Base-by-base conservation (phyloP, 2,797 vertebrate species). In the Rhinogobio ventralis region DNA sequence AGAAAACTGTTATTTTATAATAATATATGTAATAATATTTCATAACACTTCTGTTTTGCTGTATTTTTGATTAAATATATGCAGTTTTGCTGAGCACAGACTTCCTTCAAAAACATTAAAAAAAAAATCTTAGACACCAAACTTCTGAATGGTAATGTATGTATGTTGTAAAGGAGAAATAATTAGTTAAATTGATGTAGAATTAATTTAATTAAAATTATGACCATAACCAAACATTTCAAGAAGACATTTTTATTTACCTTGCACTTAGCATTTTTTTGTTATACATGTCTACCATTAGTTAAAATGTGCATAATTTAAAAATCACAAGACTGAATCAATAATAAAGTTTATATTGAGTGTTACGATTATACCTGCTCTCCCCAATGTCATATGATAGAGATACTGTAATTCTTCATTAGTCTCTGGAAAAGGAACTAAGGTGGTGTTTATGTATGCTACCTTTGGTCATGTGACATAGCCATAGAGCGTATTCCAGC, bases 401-500 rank as follows among this genome's bases (percentile, higher is more conserved):
- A 25, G 6, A 25, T n/a, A 4, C 25, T 71, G 23, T n/a, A 11
- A 57, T 57, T 57, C 55, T 57, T 11, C 9, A 57, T 33, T 74
- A 20, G 3, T 36, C 11, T 74, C 11, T 74, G 4, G 7, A 7
- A 39, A 51, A 46, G 19, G 25, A 55, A 28, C 67, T 57, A 10
- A 79, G 76, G 55, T 33, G 55, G 39, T 55, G 49, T 81, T 30
- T 30, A 55, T 69, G 86, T 82, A 20, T 60, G 1, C 14, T 86
- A 99, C 98, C 98, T 98, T 95, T 99, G 98, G 95, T 99, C 98
- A 45, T 96, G 96, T 0, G 98, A 98, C 88, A 99, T 95, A 78
- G 97, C 96, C 97, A 99, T 98, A 71, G 98, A 97, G 84, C 98
- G 96, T 93, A 99, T 97, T 1, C 97, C 97, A 10, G 98, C 98